Base-by-base conservation (phyloP, 2,888 invertebrate species). In the Eupithecia subumbrata region DNA sequence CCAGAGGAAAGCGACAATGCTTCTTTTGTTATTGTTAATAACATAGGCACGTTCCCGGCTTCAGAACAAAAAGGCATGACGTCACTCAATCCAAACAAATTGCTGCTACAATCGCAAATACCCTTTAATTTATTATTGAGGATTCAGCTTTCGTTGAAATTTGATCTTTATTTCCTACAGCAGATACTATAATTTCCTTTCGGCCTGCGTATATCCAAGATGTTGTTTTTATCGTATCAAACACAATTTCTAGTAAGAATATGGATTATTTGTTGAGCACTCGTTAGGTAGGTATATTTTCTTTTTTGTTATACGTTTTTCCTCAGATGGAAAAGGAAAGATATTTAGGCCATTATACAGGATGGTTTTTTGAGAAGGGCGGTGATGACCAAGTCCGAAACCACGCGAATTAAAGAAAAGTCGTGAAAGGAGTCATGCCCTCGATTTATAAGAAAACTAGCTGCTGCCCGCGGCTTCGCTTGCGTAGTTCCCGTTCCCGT, bases 81-180 rank as follows among this genome's bases (percentile, higher is more conserved):
- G 60, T 60, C 25, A 60, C 60, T 60, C 60, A 60, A 60, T 60
- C 60, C 60, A 25, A 25, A 60, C 34, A 34, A 64, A 64, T 34
- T 18, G 34, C 64, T 30, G 34, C 18, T 64, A 64, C 64, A 8
- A 34, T 64, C 34, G 64, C 34, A 64, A 64, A 64, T 18, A 64
- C 64, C 64, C 34, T 64, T 64, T 25, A 25, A 60, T 60, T 25
- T 60, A 60, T 60, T 60, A 60, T 34, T 8, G 34, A 64, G 34
- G 34, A 64, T 64, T 64, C 64, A 64, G 34, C 16, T 64, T 34
- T 34, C 64, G 34, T 30, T 34, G 64, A 2, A 64, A 64, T 30
- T 30, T 34, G 16, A 64, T 64, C 64, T 34, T 34, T 64, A 64
- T 34, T 63, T 18, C 30, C 7, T 30, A 64, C 9, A 18, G 18